Percentiles rank a stretch among this genome's conserved stretches.
Evolutionary conservation across 2,888 invertebrate genomes (phyloP).

Genomic region (Chloroclystis v-ata): DNA sequence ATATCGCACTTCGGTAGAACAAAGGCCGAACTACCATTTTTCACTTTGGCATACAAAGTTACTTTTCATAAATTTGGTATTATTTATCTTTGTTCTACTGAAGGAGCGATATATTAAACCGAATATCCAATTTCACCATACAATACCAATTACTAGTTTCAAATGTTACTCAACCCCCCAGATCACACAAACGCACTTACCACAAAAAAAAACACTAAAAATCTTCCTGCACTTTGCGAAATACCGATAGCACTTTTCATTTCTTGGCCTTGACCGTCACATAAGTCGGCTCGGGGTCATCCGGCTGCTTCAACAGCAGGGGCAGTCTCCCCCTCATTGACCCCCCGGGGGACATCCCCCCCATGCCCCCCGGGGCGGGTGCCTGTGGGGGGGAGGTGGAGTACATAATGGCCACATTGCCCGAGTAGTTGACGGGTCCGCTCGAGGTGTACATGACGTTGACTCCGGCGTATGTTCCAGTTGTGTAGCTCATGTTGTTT

Average conservation of each 20-base stretch:
- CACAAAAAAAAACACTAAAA: constrained; percentile 37
- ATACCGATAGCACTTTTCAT: constrained; percentile 70
- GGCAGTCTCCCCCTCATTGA: constrained; percentile 32
- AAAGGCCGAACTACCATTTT: too few species aligned
- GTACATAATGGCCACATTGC: constrained; percentile 21
- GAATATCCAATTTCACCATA: too few species aligned
- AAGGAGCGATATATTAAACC: too few species aligned
- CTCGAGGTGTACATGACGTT: constrained; percentile 24
- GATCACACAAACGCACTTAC: neutral
- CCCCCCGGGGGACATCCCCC: constrained; percentile 17
- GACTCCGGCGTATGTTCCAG: constrained; percentile 20
- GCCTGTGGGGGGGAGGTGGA: constrained; percentile 7
- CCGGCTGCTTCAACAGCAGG: constrained; percentile 33
- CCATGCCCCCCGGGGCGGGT: neutral
- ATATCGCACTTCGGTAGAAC: too few species aligned
- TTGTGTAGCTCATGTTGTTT: constrained; percentile 13
- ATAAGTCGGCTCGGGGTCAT: constrained; percentile 54
- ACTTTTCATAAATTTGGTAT: too few species aligned
- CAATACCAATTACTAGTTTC: too few species aligned
- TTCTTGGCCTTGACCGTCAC: constrained; percentile 63
- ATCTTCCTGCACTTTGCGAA: constrained; percentile 71
- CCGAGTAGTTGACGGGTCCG: constrained; percentile 19
- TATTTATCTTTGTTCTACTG: too few species aligned
- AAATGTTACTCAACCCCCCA: too few species aligned
- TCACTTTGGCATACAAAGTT: too few species aligned